Percentiles rank a stretch among this genome's conserved stretches.
phyloP scores from a whole-genome alignment of 92 coral and sea anemone genomes.

The Bergia puertoricense region DNA sequence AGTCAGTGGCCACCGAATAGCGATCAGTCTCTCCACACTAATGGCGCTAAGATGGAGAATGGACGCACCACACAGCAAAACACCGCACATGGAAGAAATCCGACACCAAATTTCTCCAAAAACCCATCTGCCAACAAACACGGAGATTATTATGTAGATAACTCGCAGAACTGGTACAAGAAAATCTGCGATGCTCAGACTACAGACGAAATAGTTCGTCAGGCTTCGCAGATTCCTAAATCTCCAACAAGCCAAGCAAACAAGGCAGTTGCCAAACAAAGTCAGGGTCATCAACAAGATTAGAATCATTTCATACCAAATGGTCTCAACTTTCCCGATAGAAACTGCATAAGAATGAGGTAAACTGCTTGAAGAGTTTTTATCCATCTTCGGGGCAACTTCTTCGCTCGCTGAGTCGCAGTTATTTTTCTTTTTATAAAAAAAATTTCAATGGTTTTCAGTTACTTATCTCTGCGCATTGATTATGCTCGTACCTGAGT shows the following conservation, averaged over 20 bases:
- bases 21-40: constrained; percentile 83
- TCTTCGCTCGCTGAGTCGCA: not conserved
- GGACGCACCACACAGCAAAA: constrained; percentile 85
- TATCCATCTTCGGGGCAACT: not conserved
- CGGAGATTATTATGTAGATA: constrained; percentile 64
- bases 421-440: not conserved
- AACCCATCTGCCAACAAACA: constrained; percentile 69
- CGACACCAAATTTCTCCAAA: constrained; percentile 87
- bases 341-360: not conserved
- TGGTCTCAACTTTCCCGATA: constrained; percentile 50
- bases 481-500: not conserved
- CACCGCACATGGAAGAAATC: constrained; percentile 86
- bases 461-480: not conserved
- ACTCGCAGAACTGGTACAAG: constrained; percentile 83
- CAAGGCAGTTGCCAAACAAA: constrained; percentile 80
- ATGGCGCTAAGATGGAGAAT: constrained; percentile 88
- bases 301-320: constrained; percentile 57
- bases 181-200: constrained; percentile 80
- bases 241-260: constrained; percentile 83
- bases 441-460: not conserved
- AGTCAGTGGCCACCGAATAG: constrained; percentile 84
- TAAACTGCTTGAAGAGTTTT: not conserved
- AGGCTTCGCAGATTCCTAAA: constrained; percentile 78
- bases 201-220: constrained; percentile 88
- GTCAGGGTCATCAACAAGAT: constrained; percentile 55